A percentile compares a stretch with the other conserved stretches of the same genome.
phyloP scores from a whole-genome alignment of 2,113 vertebrate genomes.

The Regulus satrapa region DNA sequence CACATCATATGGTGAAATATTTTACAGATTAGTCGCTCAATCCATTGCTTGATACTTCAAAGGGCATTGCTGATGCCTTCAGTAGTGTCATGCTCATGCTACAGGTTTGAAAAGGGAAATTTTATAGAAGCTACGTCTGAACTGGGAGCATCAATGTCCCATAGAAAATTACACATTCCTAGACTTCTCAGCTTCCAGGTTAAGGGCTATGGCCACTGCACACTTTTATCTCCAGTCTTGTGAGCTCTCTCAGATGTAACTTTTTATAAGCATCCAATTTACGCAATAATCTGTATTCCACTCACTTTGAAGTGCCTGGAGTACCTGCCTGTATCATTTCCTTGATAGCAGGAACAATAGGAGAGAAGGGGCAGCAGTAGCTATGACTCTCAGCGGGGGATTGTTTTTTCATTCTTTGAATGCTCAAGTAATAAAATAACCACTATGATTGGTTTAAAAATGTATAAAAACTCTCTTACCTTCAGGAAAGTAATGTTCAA shows the following conservation, averaged over 20 bases:
- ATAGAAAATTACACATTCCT: not conserved
- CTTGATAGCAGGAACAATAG: not conserved
- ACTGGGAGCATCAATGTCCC: not conserved
- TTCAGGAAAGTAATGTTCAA: slow-evolving; percentile 35
- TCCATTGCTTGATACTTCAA: not conserved
- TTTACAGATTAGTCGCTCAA: not conserved
- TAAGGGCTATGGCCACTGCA: not conserved
- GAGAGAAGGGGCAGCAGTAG: not conserved
- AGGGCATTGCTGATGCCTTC: not conserved
- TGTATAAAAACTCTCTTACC: not conserved
- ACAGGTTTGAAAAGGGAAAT: not conserved
- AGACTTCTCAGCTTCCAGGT: not conserved
- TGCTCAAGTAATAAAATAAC: not conserved
- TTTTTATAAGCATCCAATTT: not conserved
- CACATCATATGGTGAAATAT: not conserved
- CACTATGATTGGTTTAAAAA: not conserved
- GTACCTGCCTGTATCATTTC: not conserved
- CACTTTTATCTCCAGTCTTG: not conserved
- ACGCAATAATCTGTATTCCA: not conserved
- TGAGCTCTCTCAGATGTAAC: not conserved
- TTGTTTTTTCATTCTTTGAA: not conserved
- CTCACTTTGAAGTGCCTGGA: not conserved
- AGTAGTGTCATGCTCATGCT: not conserved
- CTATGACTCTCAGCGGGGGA: not conserved
- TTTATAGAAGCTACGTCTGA: not conserved